A percentile compares a stretch with the other conserved stretches of the same genome.
Evolutionary conservation across 2,888 invertebrate species (phyloP).

Genomic region (Smittia sp.): DNA sequence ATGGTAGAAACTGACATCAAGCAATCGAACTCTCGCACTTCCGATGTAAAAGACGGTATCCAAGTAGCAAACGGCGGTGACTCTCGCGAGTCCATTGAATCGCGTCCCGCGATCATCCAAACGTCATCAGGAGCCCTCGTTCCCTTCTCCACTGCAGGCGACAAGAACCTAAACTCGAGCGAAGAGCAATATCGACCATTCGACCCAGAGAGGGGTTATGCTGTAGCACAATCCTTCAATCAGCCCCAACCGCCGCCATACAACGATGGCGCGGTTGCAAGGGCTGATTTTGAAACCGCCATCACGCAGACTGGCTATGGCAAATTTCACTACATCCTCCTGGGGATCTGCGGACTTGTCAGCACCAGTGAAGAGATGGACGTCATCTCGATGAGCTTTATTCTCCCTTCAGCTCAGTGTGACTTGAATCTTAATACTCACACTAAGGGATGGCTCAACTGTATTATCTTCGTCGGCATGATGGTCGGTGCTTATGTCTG

Average conservation of each 20-base stretch:
- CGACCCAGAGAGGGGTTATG: conserved; percentile 20
- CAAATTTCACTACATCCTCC: conserved; percentile 81
- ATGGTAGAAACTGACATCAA: conserved; percentile 88
- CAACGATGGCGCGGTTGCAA: conserved; percentile 8
- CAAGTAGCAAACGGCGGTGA: conserved; percentile 73
- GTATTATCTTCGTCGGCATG: conserved; percentile 85
- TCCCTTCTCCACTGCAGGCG: conserved; percentile 48
- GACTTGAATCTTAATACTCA: conserved; percentile 82
- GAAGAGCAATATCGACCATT: conserved; percentile 44
- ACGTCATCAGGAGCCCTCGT: conserved; percentile 48
- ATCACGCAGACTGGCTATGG: conserved; percentile 73
- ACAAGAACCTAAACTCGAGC: conserved; percentile 48
- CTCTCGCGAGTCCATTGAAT: conserved; percentile 61
- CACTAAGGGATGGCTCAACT: conserved; percentile 78
- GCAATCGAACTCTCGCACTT: conserved; percentile 75
- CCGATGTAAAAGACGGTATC: conserved; percentile 80
- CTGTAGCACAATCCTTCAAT: not conserved
- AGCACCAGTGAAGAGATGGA: conserved; percentile 95
- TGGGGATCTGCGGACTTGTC: conserved; percentile 90
- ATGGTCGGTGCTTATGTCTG: conserved; percentile 92
- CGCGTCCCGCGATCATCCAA: conserved; percentile 26
- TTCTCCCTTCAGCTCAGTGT: conserved; percentile 89
- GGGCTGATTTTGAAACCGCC: conserved; percentile 81
- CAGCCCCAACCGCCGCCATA: not conserved
- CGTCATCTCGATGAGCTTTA: conserved; percentile 93